Evolutionary conservation across 1,140 invertebrate genomes (phyloP), one percentile per base, ranked within the genome.

Genomic region (Drosophila nigrodunni): DNA sequence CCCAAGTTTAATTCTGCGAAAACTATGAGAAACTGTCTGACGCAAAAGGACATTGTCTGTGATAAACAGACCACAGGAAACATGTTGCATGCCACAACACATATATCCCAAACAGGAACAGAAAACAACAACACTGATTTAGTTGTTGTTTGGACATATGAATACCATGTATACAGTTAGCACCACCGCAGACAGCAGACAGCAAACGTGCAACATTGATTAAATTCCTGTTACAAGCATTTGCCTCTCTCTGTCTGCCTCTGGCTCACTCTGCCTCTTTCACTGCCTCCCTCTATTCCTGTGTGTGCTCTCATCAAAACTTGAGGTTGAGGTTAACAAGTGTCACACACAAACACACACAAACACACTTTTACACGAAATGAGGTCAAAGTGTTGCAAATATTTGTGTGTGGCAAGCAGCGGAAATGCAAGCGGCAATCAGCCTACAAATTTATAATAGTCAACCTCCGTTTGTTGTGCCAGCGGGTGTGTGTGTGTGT

Each of bases 381-480:
- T 74, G 77, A 73, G 81, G 77, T 70, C 81, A 82, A 50, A 73
- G 62, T 65, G 76, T 67, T 57, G 62, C 74, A 62, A 64, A 55
- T 52, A 30, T 52, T 52, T 34, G 7, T 2, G 25, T 35, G 50
- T 52, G 34, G 50, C 50, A 54, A 34, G 30, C 15, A 58, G 64
- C 68, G 79, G 83, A 87, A 87, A 80, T 87, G 80, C 80, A 87
- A 82, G 77, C 82, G 79, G 57, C 82, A 87, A 79, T 79, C 82
- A 87, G 79, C 61, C 75, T 66, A 73, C 65, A 79, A 81, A 82
- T 74, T 82, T 86, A 74, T 78, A 81, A 67, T 58, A 73, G 39
- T 52, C 47, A 52, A 39, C 67, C 64, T 52, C 34, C 15, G 18
- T 49, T 35, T 52, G 10, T 13, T n/a, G 13, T 43, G 9, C 3